phyloP scores from a whole-genome alignment of 2,113 vertebrate species.

The Ptilonorhynchus violaceus region DNA sequence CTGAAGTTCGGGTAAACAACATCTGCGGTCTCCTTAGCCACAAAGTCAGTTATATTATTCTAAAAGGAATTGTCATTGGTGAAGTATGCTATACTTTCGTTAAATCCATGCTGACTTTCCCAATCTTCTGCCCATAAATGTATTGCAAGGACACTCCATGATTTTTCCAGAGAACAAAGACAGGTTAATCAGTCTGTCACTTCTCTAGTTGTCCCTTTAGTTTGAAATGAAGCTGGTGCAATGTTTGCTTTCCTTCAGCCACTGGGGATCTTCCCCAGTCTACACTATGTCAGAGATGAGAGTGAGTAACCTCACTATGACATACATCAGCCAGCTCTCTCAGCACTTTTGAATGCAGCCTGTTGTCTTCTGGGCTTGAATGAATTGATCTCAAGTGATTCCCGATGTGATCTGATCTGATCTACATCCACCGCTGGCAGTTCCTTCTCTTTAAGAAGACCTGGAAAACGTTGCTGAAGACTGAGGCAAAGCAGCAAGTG shows the following conservation, averaged over 20 bases:
- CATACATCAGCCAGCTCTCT: too few relatives aligned
- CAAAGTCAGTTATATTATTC: neutral
- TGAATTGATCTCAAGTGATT: neutral
- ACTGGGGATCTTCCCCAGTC: neutral
- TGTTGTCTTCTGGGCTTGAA: neutral
- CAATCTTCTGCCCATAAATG: neutral
- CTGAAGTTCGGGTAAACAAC: neutral
- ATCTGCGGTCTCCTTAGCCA: neutral
- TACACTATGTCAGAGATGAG: neutral
- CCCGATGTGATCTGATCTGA: neutral
- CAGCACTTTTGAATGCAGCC: neutral
- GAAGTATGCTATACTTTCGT: neutral
- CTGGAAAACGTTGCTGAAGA: neutral
- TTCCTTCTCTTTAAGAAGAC: neutral
- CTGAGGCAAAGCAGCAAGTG: accelerated
- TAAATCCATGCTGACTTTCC: neutral
- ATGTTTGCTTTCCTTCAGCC: neutral
- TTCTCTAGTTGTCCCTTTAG: neutral
- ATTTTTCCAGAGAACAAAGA: neutral
- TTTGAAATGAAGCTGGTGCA: neutral
- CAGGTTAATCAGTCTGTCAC: too few relatives aligned
- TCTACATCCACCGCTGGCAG: neutral
- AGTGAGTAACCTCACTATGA: neutral
- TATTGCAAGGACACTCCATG: neutral
- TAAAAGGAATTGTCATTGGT: neutral